phyloP scores from a whole-genome alignment of 2,797 vertebrate species.

The Gymnopithys bicolor region DNA sequence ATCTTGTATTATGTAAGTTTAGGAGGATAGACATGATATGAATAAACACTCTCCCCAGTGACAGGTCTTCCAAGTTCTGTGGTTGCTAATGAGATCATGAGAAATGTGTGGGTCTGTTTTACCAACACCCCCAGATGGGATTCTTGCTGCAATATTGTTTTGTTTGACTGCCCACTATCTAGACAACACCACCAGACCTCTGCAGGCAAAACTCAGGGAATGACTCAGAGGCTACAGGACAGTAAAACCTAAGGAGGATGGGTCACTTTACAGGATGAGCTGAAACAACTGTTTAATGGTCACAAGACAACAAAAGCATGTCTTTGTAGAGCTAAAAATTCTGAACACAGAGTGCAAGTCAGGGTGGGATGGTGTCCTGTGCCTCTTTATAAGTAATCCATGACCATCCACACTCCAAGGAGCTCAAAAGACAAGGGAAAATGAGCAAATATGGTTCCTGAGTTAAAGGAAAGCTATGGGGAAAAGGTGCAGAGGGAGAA shows the following conservation, averaged over 20 bases:
- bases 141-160: background rate
- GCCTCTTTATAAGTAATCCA: background rate
- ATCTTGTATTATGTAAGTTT: background rate
- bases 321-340: background rate
- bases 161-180: background rate
- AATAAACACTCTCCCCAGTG: background rate
- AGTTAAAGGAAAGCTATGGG: background rate
- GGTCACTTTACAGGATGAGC: background rate
- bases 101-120: constrained; percentile 35
- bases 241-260: background rate
- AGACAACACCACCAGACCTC: background rate
- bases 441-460: background rate
- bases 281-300: fast-evolving
- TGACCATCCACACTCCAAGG: background rate
- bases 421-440: background rate
- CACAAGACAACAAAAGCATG: fast-evolving
- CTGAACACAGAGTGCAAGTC: fast-evolving
- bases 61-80: background rate
- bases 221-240: background rate
- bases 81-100: constrained; percentile 27
- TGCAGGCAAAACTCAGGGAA: background rate
- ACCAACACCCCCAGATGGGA: background rate
- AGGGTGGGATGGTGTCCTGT: background rate
- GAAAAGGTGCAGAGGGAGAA: background rate
- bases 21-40: background rate